phyloP scores from a whole-genome alignment of 2,113 vertebrate species.

The mouse (Mus musculus) region GRCm39 chr3:27068001-27068500 shows the following conservation, averaged over 20 bases:
- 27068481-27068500: no score
- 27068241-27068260: slow-evolving; percentile 17
- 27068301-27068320: slow-evolving; percentile 61
- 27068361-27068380: no score
- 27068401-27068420: no score
- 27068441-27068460: no score
- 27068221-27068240: background rate
- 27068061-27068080: no score
- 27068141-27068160: background rate
- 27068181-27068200: background rate
- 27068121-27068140: background rate
- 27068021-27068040: no score
- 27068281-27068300: slow-evolving; percentile 58
- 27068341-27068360: no score
- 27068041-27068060: background rate
- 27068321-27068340: background rate
- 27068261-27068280: slow-evolving; percentile 52
- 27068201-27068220: background rate
- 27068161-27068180: background rate
- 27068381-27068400: no score
- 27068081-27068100: background rate
- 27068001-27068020: background rate
- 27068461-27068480: no score
- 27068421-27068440: no score
- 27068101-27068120: background rate